These are phyloP conservation scores for Polia nebulosa DNA, from an alignment of 2,888 invertebrate species.

Conservation along the genomic window DNA sequence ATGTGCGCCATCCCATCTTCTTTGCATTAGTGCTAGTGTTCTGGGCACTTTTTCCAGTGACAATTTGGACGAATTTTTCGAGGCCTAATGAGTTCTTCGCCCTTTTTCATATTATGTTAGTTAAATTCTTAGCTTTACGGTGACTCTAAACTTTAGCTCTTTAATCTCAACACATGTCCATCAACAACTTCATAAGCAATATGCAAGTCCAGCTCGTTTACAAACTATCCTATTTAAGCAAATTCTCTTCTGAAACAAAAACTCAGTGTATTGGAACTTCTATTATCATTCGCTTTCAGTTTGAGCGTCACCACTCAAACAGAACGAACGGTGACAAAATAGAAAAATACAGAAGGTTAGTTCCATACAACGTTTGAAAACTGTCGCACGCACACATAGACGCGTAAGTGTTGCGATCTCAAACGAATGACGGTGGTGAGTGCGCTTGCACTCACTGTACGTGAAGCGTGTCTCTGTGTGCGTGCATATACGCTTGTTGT, in stretches of 20 bases:
- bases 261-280: conserved; percentile 46
- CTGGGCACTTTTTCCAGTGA: too few relatives aligned
- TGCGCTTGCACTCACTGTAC: not conserved
- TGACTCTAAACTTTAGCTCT: not conserved
- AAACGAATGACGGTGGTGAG: not conserved
- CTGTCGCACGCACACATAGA: not conserved
- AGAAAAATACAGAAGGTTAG: not conserved
- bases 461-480: not conserved
- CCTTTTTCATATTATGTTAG: too few relatives aligned
- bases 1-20: too few relatives aligned
- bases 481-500: not conserved
- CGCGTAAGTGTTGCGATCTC: too few relatives aligned
- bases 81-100: too few relatives aligned
- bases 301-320: conserved; percentile 39
- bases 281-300: conserved; percentile 27
- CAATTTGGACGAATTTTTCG: too few relatives aligned
- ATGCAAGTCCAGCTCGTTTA: not conserved
- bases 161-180: too few relatives aligned
- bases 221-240: not conserved
- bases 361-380: not conserved
- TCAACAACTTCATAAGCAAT: too few relatives aligned
- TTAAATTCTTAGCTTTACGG: not conserved
- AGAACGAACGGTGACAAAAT: conserved; percentile 18
- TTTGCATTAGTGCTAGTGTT: too few relatives aligned
- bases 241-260: conserved; percentile 18